Evolutionary conservation across 2,888 invertebrate species (phyloP).

Genomic region (Ophion costatus): DNA sequence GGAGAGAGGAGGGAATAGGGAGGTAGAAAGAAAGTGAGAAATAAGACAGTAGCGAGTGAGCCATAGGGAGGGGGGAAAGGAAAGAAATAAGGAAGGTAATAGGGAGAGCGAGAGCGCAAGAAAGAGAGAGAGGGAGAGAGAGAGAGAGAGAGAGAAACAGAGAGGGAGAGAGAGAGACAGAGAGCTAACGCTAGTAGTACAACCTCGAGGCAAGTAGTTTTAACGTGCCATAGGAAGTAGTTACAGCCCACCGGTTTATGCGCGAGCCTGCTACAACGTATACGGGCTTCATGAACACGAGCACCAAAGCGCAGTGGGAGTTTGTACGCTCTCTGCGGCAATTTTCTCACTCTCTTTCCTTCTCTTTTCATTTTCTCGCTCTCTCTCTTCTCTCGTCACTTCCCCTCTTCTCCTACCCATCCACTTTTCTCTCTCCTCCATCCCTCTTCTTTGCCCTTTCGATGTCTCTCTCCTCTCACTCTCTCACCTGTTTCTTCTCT

Average conservation of each 20-base stretch:
- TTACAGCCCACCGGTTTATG: conserved; percentile 67
- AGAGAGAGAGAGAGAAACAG: conserved; percentile 4
- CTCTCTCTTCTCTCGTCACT: neutral
- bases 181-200: conserved; percentile 24
- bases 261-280: conserved; percentile 54
- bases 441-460: too few species aligned
- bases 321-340: conserved; percentile 43
- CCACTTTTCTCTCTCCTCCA: too few species aligned
- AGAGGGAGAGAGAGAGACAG: neutral
- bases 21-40: neutral
- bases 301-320: conserved; percentile 29
- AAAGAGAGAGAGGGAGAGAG: neutral
- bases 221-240: conserved; percentile 62
- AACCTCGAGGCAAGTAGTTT: conserved; percentile 57
- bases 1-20: neutral
- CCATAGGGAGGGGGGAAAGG: neutral
- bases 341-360: conserved; percentile 7
- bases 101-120: neutral
- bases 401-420: too few species aligned
- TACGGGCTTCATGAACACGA: conserved; percentile 55
- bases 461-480: too few species aligned
- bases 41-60: neutral
- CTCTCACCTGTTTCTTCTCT: too few species aligned
- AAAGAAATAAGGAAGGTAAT: conserved; percentile 1
- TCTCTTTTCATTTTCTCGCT: neutral